phyloP scores from a whole-genome alignment of 2,888 invertebrate species.

The Axea sp. region DNA sequence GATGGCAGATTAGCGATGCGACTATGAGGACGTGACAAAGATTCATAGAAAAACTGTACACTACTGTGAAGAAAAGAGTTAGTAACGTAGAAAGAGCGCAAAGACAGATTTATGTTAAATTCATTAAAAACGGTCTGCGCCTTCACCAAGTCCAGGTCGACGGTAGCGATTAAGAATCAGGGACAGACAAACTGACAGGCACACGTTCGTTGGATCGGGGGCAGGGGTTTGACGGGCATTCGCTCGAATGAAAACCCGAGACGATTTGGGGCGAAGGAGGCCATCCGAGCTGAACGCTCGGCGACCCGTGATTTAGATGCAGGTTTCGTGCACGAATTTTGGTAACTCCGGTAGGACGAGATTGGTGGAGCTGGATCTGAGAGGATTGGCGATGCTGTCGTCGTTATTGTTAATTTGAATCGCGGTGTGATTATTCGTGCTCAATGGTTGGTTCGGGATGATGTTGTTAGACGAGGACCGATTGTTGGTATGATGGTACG shows the following conservation, averaged over 20 bases:
- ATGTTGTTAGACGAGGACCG: conserved; percentile 66
- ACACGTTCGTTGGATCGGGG: conserved; percentile 5
- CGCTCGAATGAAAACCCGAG: conserved; percentile 1
- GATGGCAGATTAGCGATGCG: conserved; percentile 14
- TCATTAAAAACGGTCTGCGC: conserved; percentile 15
- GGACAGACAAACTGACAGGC: conserved; percentile 6
- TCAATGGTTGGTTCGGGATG: conserved; percentile 67
- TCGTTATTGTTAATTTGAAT: conserved; percentile 70
- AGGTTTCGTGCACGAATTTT: conserved; percentile 86
- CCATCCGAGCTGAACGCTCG: neutral
- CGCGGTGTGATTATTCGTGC: conserved; percentile 71
- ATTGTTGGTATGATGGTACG: conserved; percentile 71
- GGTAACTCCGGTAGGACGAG: conserved; percentile 81
- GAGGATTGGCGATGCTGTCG: conserved; percentile 71
- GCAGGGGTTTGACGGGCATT: neutral
- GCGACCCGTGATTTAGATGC: conserved; percentile 81
- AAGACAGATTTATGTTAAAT: conserved; percentile 4
- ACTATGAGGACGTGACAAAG: no score
- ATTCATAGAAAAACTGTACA: conserved; percentile 29
- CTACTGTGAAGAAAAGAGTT: conserved; percentile 4
- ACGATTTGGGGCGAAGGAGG: neutral
- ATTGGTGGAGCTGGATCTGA: conserved; percentile 77
- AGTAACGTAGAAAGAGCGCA: conserved; percentile 17
- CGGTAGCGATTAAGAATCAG: neutral
- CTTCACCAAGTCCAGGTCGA: conserved; percentile 19